Evolutionary conservation across 2,797 vertebrate species (phyloP), one percentile per base, ranked within the genome.

Genomic region (Muraenolepis orangiensis): DNA sequence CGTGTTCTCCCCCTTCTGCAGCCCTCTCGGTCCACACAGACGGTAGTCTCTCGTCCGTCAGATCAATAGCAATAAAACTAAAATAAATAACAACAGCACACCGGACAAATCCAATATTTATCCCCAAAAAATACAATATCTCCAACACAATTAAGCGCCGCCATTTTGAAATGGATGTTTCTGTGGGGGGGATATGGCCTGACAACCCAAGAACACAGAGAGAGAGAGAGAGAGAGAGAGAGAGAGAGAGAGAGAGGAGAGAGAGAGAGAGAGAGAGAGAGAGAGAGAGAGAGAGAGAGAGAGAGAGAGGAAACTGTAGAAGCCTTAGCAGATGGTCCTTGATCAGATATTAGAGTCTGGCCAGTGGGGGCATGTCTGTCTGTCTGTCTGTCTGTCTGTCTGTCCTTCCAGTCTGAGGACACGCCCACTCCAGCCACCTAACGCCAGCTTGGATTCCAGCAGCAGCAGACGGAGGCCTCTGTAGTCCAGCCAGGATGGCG

Each of bases 251-350:
- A 34, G 8, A 34, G 32, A 8, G 32, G 32, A 4, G 32, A 34
- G 32, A 8, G 32, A 34, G 32, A 34, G 32, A 34, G 32, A 8
- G 32, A 34, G 3, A 34, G 32, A 34, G 8, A 34, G 32, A 34
- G 32, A 8, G 32, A 34, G 32, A 34, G 32, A 34, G 32, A 34
- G 32, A 34, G 32, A 34, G 32, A 34, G 32, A 8, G 32, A 34
- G 32, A 34, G 32, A 34, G 32, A n/a, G n/a, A n/a, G 32, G 46
- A n/a, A 5, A 51, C 1, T 4, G 64, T 89, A 89, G 92, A 82
- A 86, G 85, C 84, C 73, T 72, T 89, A 93, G 88, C 93, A 95
- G 93, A 94, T 94, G 93, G 93, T 86, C 90, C 86, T 91, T 94
- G 93, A 91, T 92, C 90, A 90, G 93, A 90, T 88, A 92, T 93